Base-by-base conservation (phyloP, 2,888 invertebrate species). In the Pardosa pseudoannulata region DNA sequence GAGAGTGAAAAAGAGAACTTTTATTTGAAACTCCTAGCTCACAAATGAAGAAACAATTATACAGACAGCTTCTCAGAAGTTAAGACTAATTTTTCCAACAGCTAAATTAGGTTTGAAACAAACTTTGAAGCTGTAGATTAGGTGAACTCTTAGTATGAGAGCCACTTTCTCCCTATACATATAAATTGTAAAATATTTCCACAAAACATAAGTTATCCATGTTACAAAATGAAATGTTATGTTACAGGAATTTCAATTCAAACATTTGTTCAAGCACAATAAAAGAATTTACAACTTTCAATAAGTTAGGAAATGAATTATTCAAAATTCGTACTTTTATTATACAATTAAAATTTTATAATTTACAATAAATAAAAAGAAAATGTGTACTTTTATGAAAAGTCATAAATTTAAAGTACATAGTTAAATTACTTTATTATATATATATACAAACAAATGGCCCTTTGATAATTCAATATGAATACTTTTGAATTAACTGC, bases 21-120 rank as follows among this genome's bases (percentile, higher is more conserved):
- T 56, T 56, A 56, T 56, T 56, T 56, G 56, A 56, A 56, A 56
- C 23, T 56, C 56, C 56, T 56, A 56, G 19, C 56, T 56, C 56
- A 56, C 56, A 56, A 56, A 56, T 56, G 56, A 56, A 56, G 56
- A 56, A 56, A 23, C 56, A 56, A 56, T 56, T 56, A 56, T 56
- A 56, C 23, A 23, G 56, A 56, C 56, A 56, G 56, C 56, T 56
- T 56, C 56, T 56, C 11, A 3, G 23, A 56, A 56, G 56, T 16
- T 56, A 56, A 56, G 3, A 19, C 56, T 23, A 46, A 46, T 46
- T 46, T 16, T 46, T 46, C n/a, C 16, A 56, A 56, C 23, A 46
- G 16, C 56, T 56, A 56, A 56, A 7, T 56, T 11, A 56, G 56
- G 16, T 23, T 56, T 56, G 6, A 46, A 46, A 56, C 16, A 19